Conservation (phyloP, 1,140 invertebrate species). For the Bemisia tabaci region DNA sequence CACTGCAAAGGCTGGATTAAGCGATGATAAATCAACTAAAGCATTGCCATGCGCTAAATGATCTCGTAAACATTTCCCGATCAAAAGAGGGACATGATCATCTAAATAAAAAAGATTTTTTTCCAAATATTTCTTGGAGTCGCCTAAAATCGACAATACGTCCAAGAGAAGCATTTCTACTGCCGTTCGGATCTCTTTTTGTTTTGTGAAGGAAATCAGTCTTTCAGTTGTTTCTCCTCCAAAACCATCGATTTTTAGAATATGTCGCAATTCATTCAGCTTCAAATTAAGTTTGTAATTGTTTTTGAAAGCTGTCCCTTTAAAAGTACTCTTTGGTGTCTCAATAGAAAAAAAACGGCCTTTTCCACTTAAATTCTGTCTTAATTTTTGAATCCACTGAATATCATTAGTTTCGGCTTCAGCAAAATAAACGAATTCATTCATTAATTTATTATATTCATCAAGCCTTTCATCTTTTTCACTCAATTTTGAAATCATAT, state of each 20-base stretch:
- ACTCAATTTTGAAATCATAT: too few relatives aligned
- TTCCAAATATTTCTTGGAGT: slow-evolving; percentile 4
- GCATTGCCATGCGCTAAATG: slow-evolving; percentile 12
- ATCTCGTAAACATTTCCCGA: slow-evolving; percentile 12
- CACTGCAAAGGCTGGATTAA: slow-evolving; percentile 4
- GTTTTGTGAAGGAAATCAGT: neutral
- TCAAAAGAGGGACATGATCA: slow-evolving; percentile 6
- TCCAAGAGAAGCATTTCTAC: slow-evolving; percentile 13
- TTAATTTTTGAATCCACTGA: neutral
- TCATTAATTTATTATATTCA: neutral
- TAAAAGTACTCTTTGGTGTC: neutral
- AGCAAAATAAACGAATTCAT: slow-evolving; percentile 3
- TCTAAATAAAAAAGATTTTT: slow-evolving; percentile 12
- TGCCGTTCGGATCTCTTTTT: slow-evolving; percentile 9
- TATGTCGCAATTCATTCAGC: slow-evolving; percentile 2
- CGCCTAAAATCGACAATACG: slow-evolving; percentile 10
- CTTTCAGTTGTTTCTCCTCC: neutral
- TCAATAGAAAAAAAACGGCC: neutral
- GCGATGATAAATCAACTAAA: slow-evolving; percentile 6
- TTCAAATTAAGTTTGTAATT: neutral
- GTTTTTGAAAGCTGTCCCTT: neutral
- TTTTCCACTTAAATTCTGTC: neutral
- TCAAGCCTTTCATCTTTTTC: neutral
- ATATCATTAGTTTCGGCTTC: neutral
- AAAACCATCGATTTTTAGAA: neutral